phyloP scores from a whole-genome alignment of 2,888 invertebrate genomes.

The Metallyticus violacea region DNA sequence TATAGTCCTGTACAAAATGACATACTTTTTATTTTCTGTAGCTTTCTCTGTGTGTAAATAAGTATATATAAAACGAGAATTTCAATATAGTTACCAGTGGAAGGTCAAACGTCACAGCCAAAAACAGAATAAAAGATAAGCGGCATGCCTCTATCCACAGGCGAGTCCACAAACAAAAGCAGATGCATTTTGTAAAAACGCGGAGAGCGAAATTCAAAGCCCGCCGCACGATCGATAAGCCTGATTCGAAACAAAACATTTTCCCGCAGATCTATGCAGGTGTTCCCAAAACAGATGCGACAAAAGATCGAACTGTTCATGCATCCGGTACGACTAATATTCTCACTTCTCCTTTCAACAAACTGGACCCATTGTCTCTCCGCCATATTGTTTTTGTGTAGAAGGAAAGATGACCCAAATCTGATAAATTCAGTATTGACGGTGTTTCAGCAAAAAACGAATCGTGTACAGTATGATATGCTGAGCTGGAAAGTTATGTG shows the following conservation, averaged over 20 bases:
- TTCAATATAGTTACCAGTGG: too few relatives aligned
- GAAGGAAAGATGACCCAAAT: neutral
- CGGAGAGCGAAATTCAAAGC: neutral
- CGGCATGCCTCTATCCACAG: too few relatives aligned
- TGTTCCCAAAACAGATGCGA: neutral
- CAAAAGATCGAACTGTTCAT: neutral
- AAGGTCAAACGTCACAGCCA: too few relatives aligned
- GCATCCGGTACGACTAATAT: neutral
- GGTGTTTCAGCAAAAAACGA: neutral
- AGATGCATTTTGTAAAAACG: too few relatives aligned
- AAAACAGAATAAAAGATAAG: too few relatives aligned
- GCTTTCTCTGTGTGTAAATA: too few relatives aligned
- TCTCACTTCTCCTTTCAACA: neutral
- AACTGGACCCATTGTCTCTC: neutral
- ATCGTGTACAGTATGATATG: neutral
- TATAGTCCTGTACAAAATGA: too few relatives aligned
- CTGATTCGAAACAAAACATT: neutral
- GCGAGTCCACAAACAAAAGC: too few relatives aligned
- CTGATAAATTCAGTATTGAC: neutral
- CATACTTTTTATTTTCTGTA: too few relatives aligned
- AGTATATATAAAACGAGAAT: too few relatives aligned
- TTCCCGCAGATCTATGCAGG: neutral
- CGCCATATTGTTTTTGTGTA: neutral
- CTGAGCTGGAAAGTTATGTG: neutral
- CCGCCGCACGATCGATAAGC: neutral